Conservation (phyloP, 2,888 invertebrate genomes). For the Tipula unca region DNA sequence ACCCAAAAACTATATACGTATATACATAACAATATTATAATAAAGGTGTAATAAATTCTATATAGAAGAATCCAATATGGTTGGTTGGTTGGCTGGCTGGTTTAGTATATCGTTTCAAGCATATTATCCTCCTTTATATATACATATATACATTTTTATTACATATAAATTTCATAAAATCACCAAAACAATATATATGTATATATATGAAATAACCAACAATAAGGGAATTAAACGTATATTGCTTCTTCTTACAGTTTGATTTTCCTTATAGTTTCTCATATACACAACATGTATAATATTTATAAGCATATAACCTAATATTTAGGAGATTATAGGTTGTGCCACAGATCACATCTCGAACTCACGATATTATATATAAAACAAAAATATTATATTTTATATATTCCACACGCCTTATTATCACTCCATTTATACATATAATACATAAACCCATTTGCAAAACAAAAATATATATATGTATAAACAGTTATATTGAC, state of each 20-base stretch:
- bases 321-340: not conserved
- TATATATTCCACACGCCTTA: not conserved
- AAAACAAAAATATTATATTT: not conserved
- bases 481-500: not conserved
- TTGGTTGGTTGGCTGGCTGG: not conserved
- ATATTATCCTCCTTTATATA: not conserved
- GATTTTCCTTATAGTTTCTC: not conserved
- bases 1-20: not conserved
- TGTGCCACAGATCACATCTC: not conserved
- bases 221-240: not conserved
- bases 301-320: not conserved
- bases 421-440: not conserved
- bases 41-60: constrained; percentile 1
- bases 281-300: not conserved
- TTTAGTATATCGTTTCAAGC: not conserved
- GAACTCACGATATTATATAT: not conserved
- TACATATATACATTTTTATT: not conserved
- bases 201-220: not conserved
- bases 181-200: not conserved
- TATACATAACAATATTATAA: not conserved
- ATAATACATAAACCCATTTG: not conserved
- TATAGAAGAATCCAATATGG: not conserved
- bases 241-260: not conserved
- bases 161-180: not conserved
- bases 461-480: not conserved